A percentile compares a stretch with the other conserved stretches of the same genome.
phyloP scores from a whole-genome alignment of 2,888 invertebrate species.

The Biston stratarius region DNA sequence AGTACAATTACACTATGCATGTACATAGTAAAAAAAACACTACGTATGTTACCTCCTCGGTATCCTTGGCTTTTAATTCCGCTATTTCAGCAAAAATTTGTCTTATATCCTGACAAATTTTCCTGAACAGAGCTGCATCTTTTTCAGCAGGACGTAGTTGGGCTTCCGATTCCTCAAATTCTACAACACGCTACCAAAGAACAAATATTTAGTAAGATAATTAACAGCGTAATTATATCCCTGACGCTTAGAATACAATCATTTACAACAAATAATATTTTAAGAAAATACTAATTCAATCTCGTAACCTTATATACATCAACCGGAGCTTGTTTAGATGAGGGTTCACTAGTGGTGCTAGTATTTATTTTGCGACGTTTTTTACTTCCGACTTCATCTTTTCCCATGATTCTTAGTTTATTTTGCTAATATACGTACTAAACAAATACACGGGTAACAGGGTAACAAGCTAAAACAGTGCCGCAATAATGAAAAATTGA shows the following conservation, averaged over 20 bases:
- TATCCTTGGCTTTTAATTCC: conserved; percentile 87
- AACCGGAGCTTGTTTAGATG: conserved; percentile 73
- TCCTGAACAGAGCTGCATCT: conserved; percentile 89
- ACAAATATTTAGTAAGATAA: background rate
- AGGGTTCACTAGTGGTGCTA: conserved; percentile 65
- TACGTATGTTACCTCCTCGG: conserved; percentile 78
- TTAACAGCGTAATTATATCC: background rate
- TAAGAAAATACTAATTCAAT: background rate
- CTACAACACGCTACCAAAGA: conserved; percentile 87
- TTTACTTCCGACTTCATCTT: conserved; percentile 81
- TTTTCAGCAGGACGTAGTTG: conserved; percentile 87
- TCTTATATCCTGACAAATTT: conserved; percentile 90
- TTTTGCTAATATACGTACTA: background rate
- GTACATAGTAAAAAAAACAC: background rate
- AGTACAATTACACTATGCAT: background rate
- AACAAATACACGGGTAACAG: too few relatives aligned
- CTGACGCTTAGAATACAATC: background rate
- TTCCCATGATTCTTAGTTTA: conserved; percentile 62
- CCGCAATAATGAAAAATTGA: too few relatives aligned
- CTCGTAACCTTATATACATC: conserved; percentile 87
- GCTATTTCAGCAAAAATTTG: conserved; percentile 89
- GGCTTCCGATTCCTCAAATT: conserved; percentile 92
- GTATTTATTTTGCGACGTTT: conserved; percentile 85
- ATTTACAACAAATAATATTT: background rate
- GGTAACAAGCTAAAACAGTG: too few relatives aligned